Evolutionary conservation across 2,888 invertebrate species (phyloP).

Genomic region (Epinotia bilunana): DNA sequence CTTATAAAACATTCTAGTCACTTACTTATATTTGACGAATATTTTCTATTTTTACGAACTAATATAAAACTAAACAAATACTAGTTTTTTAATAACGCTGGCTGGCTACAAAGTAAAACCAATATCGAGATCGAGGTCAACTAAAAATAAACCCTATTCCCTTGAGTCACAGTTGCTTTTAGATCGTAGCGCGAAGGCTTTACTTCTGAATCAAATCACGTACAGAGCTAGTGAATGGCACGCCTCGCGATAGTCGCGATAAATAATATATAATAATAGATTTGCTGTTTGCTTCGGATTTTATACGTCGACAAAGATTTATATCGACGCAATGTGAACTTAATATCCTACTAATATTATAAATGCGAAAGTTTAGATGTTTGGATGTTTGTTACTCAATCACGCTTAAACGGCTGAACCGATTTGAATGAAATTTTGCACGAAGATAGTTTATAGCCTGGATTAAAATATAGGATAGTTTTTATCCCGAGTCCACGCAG

Average conservation of each 20-base stretch:
- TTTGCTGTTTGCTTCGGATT: conserved; percentile 27
- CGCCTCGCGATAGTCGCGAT: conserved; percentile 36
- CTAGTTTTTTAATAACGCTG: conserved; percentile 39
- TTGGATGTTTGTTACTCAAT: no score
- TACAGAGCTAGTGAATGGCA: conserved; percentile 35
- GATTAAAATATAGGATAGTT: no score
- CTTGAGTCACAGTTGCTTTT: background rate
- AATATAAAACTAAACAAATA: conserved; percentile 40
- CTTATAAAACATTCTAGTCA: background rate
- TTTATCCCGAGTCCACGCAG: no score
- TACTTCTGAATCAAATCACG: conserved; percentile 38
- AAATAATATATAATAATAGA: conserved; percentile 43
- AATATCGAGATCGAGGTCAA: conserved; percentile 21
- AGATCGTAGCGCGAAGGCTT: background rate
- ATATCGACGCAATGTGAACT: background rate
- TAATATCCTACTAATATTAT: no score
- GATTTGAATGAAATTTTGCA: no score
- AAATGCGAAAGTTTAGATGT: no score
- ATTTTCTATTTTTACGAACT: conserved; percentile 25
- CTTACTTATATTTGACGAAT: background rate
- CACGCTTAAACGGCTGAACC: no score
- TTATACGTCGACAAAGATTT: conserved; percentile 14
- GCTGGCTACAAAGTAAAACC: conserved; percentile 42
- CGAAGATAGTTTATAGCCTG: no score
- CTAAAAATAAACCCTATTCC: conserved; percentile 29